A percentile compares a stretch with the other conserved stretches of the same genome.
Evolutionary conservation across 2,888 invertebrate genomes (phyloP).

Genomic region (Torymus aiolomorphi): DNA sequence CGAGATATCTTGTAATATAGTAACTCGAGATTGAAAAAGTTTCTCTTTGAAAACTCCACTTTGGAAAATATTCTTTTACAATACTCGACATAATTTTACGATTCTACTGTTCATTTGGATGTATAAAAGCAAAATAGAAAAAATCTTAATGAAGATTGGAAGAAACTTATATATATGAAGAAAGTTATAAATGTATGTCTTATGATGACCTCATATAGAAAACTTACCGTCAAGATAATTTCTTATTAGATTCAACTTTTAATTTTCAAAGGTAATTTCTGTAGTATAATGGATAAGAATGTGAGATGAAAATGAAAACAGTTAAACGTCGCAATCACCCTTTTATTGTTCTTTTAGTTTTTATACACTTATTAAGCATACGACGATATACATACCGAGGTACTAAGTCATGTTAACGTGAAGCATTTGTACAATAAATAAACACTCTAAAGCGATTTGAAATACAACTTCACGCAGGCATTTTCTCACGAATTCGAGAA

Average conservation of each 20-base stretch:
- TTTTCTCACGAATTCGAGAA: constrained; percentile 1
- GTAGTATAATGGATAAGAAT: background rate
- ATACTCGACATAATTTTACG: too few relatives aligned
- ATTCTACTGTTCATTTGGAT: too few relatives aligned
- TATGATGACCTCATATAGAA: too few relatives aligned
- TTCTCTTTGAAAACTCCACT: too few relatives aligned
- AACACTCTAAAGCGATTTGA: constrained; percentile 67
- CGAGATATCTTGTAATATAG: too few relatives aligned
- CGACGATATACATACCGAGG: constrained; percentile 62
- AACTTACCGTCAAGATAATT: too few relatives aligned
- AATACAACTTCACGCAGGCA: constrained; percentile 64
- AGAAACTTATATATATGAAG: too few relatives aligned
- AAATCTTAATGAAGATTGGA: too few relatives aligned
- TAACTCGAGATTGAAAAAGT: too few relatives aligned
- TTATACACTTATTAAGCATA: constrained; percentile 69
- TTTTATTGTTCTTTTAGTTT: constrained; percentile 63
- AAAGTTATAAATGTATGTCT: too few relatives aligned
- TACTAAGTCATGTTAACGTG: constrained; percentile 62
- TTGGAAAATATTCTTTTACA: too few relatives aligned
- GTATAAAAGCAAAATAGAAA: too few relatives aligned
- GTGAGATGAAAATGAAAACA: background rate
- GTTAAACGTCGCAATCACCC: constrained; percentile 62
- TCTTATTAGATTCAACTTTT: background rate
- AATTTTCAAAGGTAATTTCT: background rate
- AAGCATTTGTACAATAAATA: constrained; percentile 70